Conservation (phyloP, 2,888 invertebrate species). For the Eupithecia subumbrata region DNA sequence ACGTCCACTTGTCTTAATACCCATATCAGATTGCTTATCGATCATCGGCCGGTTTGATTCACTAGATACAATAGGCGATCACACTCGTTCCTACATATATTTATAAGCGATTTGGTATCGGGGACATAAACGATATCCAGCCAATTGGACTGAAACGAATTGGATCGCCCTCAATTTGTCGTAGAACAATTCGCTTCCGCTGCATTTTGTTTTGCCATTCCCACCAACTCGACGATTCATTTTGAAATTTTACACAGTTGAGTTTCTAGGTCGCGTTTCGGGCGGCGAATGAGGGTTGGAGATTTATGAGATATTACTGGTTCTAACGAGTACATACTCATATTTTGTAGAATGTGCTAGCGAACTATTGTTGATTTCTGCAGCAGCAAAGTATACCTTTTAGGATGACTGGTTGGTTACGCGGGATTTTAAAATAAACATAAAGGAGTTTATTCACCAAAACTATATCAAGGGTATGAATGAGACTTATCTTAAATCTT, state of each 20-base stretch:
- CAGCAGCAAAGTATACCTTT: background rate
- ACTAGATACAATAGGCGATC: conserved; percentile 55
- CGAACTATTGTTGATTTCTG: background rate
- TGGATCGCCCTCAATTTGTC: conserved; percentile 81
- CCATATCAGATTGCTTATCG: conserved; percentile 59
- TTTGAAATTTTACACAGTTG: conserved; percentile 46
- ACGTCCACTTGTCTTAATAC: conserved; percentile 34
- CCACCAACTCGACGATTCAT: conserved; percentile 55
- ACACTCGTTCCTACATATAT: conserved; percentile 52
- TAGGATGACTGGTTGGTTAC: background rate
- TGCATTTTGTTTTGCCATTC: conserved; percentile 75
- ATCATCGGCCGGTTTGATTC: conserved; percentile 66
- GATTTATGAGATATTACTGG: conserved; percentile 31
- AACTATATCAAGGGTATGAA: no score
- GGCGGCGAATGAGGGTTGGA: conserved; percentile 28
- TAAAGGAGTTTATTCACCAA: no score
- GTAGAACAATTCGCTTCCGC: conserved; percentile 71
- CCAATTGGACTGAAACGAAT: conserved; percentile 83
- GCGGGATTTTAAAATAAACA: no score
- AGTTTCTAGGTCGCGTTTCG: conserved; percentile 38
- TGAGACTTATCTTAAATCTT: no score
- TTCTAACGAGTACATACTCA: conserved; percentile 15
- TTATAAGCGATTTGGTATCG: conserved; percentile 67
- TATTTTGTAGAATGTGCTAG: conserved; percentile 17
- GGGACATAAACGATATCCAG: conserved; percentile 79